Evolutionary conservation across 2,113 vertebrate species (phyloP), one percentile per base, ranked within the genome.

Genomic region (Brachyhypopomus occidentalis): DNA sequence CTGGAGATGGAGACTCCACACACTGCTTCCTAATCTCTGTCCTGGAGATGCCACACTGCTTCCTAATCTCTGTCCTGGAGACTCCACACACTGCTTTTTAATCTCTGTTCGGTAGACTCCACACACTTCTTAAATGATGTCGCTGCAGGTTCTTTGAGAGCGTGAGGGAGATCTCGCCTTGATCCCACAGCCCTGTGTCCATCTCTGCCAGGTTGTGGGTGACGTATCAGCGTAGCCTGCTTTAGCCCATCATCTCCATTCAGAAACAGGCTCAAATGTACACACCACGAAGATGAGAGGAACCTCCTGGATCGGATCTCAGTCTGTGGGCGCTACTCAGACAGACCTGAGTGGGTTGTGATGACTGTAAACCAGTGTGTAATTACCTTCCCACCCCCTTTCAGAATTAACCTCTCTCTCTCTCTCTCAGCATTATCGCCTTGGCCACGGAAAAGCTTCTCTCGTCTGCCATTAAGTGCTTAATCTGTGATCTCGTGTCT

Each of bases 401-500:
- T 41, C 82, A 30, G 30, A 30, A 30, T 30, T 30, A 30, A 30
- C 30, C 30, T 84, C 63, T 20, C 45, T 22, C 45, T 52, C 23
- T 22, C 77, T 58, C 45, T 52, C 38, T 77, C 22, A 30, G 30
- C 30, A 30, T 30, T 30, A 30, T 72, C 52, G 52, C 45, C 60
- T 56, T 63, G 11, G 34, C 63, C 58, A 62, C 41, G 80, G 83
- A 80, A 14, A 82, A 91, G 90, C 88, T 88, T 90, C 88, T 90
- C 92, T 83, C 83, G 79, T 14, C 76, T 84, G 77, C 82, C 83
- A 81, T 90, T 91, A 93, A 93, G 92, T 93, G 88, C 90, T 90
- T 93, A 92, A 93, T 92, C 90, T 92, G 90, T 91, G 90, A 92
- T 92, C 90, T 92, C 88, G 82, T 91, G 89, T 91, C 88, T 91